Evolutionary conservation across 2,888 invertebrate genomes (phyloP).

Genomic region (Poecilus cupreus): DNA sequence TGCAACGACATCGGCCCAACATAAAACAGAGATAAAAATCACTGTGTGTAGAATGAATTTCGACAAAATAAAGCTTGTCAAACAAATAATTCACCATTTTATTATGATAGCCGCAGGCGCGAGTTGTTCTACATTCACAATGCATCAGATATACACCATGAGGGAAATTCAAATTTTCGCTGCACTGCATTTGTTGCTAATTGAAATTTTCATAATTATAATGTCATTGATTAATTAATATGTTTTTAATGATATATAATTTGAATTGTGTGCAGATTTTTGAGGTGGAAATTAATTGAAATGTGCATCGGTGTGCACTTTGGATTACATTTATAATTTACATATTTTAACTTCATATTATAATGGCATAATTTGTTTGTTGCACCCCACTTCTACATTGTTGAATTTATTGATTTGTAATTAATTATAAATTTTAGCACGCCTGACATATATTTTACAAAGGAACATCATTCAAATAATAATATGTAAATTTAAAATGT

Average conservation of each 20-base stretch:
- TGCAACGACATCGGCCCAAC: not conserved
- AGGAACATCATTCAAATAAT: not conserved
- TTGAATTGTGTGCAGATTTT: not conserved
- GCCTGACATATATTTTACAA: not conserved
- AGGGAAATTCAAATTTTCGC: not conserved
- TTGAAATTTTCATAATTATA: conserved; percentile 24
- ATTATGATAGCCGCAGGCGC: not conserved
- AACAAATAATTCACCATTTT: conserved; percentile 30
- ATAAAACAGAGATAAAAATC: conserved; percentile 32
- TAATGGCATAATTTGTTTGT: not conserved
- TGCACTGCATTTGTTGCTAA: conserved; percentile 33
- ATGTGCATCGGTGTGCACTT: conserved; percentile 13
- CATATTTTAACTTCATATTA: not conserved
- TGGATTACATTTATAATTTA: conserved; percentile 10
- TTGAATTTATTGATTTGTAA: conserved; percentile 6
- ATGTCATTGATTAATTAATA: conserved; percentile 34
- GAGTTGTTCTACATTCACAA: not conserved
- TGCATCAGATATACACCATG: not conserved
- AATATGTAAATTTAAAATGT: not conserved
- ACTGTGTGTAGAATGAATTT: conserved; percentile 26
- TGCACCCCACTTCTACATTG: conserved; percentile 2
- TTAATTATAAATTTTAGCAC: conserved; percentile 17
- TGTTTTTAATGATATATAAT: conserved; percentile 35
- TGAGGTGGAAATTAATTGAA: not conserved
- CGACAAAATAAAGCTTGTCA: not conserved